Percentiles rank a stretch among this genome's conserved stretches.
Conservation (phyloP, 2,797 vertebrate genomes). For the Amblyopsis hoosieri region DNA sequence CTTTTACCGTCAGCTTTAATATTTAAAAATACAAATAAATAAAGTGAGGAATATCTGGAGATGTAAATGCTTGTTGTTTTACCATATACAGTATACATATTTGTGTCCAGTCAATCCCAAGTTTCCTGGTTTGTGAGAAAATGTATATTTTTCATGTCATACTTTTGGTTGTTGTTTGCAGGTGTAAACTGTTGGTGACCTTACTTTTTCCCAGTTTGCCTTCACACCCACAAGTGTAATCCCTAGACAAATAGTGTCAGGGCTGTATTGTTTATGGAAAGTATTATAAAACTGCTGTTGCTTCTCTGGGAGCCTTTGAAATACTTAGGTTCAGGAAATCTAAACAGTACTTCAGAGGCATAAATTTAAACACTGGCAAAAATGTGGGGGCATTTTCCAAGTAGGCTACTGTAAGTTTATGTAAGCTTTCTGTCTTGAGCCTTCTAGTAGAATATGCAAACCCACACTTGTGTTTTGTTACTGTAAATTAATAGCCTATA, state of each 20-base stretch:
- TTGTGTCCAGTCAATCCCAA: conserved; percentile 22
- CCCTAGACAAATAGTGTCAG: conserved; percentile 17
- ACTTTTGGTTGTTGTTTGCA: conserved; percentile 46
- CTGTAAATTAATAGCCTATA: too few relatives aligned
- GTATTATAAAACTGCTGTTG: conserved; percentile 21
- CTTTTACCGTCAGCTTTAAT: conserved; percentile 36
- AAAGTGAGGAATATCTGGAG: conserved; percentile 35
- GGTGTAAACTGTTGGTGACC: conserved; percentile 27
- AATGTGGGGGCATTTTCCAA: too few relatives aligned
- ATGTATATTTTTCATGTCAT: conserved; percentile 44
- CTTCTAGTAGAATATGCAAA: too few relatives aligned
- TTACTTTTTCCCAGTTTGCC: conserved; percentile 39
- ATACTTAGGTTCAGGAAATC: conserved; percentile 22
- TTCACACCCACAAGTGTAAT: conserved; percentile 44
- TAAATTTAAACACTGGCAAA: background rate
- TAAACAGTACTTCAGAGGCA: conserved; percentile 13
- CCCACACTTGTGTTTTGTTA: too few relatives aligned
- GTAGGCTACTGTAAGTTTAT: too few relatives aligned
- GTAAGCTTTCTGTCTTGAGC: too few relatives aligned
- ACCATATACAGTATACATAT: conserved; percentile 38
- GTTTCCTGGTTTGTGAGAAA: conserved; percentile 30
- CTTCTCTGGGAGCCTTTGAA: conserved; percentile 24
- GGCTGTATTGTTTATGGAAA: conserved; percentile 21
- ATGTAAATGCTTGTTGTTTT: conserved; percentile 53
- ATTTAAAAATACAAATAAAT: conserved; percentile 23